Evolutionary conservation across 2,888 invertebrate genomes (phyloP).

Genomic region (Caenorhabditis angaria): DNA sequence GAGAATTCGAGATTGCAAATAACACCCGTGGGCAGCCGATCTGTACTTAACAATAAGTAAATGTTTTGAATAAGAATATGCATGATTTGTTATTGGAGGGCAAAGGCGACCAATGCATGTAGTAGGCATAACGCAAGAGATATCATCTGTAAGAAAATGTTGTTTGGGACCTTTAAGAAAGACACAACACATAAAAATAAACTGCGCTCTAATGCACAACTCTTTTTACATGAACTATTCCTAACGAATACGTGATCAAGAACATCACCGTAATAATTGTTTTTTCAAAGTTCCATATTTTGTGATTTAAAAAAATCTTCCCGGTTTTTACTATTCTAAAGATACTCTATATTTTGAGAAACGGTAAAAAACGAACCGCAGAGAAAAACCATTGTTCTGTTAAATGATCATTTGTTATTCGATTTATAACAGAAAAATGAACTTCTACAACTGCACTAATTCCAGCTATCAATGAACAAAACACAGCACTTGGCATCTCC

Average conservation of each 20-base stretch:
- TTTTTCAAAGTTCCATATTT: neutral
- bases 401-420: conserved; percentile 52
- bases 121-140: conserved; percentile 58
- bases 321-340: too few species aligned
- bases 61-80: neutral
- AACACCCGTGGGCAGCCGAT: neutral
- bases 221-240: too few species aligned
- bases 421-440: conserved; percentile 62
- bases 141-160: conserved; percentile 47
- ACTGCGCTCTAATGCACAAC: too few species aligned
- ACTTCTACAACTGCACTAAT: conserved; percentile 68
- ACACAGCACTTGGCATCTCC: conserved; percentile 69
- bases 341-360: too few species aligned
- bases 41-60: neutral
- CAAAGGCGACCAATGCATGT: conserved; percentile 63
- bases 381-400: conserved; percentile 64
- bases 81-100: conserved; percentile 53
- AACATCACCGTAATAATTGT: too few species aligned
- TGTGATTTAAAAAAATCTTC: conserved; percentile 4
- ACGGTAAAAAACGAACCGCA: conserved; percentile 51
- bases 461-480: conserved; percentile 62
- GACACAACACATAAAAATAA: neutral
- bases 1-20: neutral
- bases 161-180: neutral
- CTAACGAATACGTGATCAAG: too few species aligned